Evolutionary conservation across 2,113 vertebrate species (phyloP).

Genomic region (Piaya cayana): DNA sequence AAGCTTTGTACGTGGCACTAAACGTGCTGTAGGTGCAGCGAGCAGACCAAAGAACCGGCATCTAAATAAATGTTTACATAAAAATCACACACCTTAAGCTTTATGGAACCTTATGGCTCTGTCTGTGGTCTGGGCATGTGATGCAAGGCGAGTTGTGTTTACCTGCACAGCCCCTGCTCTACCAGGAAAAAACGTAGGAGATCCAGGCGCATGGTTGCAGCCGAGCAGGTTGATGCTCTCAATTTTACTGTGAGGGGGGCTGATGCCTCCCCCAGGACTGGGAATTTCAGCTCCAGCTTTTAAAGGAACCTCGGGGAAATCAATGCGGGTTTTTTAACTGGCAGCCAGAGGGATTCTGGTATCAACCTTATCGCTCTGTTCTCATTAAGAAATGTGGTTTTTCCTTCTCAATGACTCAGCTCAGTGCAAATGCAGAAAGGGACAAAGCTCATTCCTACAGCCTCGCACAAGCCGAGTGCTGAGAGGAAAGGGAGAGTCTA

Average conservation of each 20-base stretch:
- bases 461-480: rapidly evolving
- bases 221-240: neutral
- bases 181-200: neutral
- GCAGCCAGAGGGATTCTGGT: neutral
- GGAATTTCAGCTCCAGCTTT: neutral
- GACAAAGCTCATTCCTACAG: neutral
- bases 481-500: neutral
- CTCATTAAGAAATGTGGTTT: neutral
- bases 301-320: neutral
- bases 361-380: neutral
- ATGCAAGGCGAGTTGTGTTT: neutral
- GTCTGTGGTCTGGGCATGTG: neutral
- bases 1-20: neutral
- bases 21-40: neutral
- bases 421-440: neutral
- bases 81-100: constrained; percentile 22
- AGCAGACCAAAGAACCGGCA: neutral
- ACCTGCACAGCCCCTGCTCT: neutral
- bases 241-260: rapidly evolving
- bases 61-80: constrained; percentile 17
- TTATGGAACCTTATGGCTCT: neutral
- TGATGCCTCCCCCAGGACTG: neutral
- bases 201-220: neutral
- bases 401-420: neutral
- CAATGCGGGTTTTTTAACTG: neutral